Evolutionary conservation across 2,888 invertebrate species (phyloP).

Genomic region (Ormyrus labotus): DNA sequence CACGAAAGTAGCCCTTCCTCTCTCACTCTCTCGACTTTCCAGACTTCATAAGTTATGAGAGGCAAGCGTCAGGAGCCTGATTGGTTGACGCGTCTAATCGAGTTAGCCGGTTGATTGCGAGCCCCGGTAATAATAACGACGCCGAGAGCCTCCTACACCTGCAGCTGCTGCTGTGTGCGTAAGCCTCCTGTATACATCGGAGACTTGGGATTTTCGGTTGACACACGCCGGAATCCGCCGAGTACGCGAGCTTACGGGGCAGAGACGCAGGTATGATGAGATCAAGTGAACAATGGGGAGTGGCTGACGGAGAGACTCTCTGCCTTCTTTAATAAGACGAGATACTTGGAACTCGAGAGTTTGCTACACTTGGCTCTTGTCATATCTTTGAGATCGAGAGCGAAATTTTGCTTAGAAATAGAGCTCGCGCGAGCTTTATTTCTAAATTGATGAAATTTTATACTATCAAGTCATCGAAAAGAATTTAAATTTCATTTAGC

Average conservation of each 20-base stretch:
- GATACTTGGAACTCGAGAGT: slow-evolving; percentile 45
- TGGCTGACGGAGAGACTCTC: slow-evolving; percentile 28
- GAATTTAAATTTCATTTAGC: too few relatives aligned
- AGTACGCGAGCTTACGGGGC: slow-evolving; percentile 26
- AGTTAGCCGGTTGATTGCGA: slow-evolving; percentile 68
- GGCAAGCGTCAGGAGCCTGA: slow-evolving; percentile 54
- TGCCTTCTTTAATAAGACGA: slow-evolving; percentile 30
- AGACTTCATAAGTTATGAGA: slow-evolving; percentile 44
- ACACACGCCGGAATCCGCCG: slow-evolving; percentile 22
- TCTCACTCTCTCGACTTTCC: slow-evolving; percentile 37
- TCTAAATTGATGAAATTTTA: too few relatives aligned
- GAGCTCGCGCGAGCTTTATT: too few relatives aligned
- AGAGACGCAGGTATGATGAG: not conserved
- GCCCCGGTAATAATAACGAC: slow-evolving; percentile 44
- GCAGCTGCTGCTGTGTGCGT: slow-evolving; percentile 41
- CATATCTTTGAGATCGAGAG: not conserved
- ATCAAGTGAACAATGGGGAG: slow-evolving; percentile 30
- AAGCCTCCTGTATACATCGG: too few relatives aligned
- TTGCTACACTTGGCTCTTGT: slow-evolving; percentile 3
- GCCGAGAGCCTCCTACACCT: slow-evolving; percentile 16
- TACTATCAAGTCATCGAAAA: too few relatives aligned
- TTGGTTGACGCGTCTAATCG: slow-evolving; percentile 67
- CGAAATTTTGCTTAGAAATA: too few relatives aligned
- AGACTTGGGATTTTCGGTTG: slow-evolving; percentile 32
- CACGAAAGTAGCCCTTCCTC: not conserved